A percentile compares a stretch with the other conserved stretches of the same genome.
Evolutionary conservation across 2,113 vertebrate species (phyloP).

Genomic region (Synodontis membranacea): DNA sequence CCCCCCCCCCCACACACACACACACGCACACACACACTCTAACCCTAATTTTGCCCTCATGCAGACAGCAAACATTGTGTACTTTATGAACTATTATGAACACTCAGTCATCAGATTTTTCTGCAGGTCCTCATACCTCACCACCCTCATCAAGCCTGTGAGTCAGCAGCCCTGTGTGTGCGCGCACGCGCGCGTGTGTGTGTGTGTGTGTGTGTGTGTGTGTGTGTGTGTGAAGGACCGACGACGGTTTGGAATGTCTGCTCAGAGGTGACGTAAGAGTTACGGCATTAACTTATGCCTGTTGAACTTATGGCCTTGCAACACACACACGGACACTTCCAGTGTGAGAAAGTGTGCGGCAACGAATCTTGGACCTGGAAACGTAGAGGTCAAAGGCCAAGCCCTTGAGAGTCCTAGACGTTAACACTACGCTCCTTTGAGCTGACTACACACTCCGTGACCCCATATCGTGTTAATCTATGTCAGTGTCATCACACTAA

Average conservation of each 20-base stretch:
- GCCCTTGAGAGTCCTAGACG: conserved; percentile 59
- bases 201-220: conserved; percentile 42
- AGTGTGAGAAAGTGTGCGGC: conserved; percentile 53
- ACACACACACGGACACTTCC: neutral
- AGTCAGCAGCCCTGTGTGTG: conserved; percentile 57
- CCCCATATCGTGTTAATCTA: neutral
- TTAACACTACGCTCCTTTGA: conserved; percentile 60
- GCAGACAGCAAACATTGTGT: neutral
- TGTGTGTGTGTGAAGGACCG: neutral
- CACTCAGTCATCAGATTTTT: neutral
- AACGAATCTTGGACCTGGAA: conserved; percentile 67
- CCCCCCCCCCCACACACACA: neutral
- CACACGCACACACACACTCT: neutral
- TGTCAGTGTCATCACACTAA: neutral
- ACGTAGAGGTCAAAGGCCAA: conserved; percentile 64
- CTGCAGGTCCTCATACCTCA: conserved; percentile 6
- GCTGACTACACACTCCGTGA: neutral
- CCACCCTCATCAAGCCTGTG: conserved; percentile 60
- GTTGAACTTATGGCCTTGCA: neutral
- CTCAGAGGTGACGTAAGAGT: conserved; percentile 21
- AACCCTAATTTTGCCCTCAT: neutral
- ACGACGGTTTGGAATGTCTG: conserved; percentile 13
- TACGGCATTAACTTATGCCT: neutral
- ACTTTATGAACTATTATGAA: neutral
- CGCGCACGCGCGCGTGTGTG: conserved; percentile 9